phyloP scores from a whole-genome alignment of 1,140 invertebrate genomes.

The Diachasmimorpha longicaudata region DNA sequence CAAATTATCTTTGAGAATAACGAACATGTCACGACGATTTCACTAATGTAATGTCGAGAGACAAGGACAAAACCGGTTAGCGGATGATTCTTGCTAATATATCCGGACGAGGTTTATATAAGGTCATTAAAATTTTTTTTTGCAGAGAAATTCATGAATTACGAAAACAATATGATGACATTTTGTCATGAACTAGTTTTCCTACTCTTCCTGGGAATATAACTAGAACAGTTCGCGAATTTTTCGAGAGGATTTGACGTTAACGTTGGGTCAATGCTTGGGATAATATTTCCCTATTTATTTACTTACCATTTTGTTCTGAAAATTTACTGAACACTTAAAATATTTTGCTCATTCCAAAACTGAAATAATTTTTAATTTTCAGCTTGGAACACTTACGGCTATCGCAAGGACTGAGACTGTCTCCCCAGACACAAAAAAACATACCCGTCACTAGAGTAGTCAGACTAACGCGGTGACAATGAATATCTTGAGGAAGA shows the following conservation, averaged over 20 bases:
- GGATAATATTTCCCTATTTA: no score
- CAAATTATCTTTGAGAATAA: no score
- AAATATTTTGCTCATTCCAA: no score
- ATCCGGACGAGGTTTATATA: neutral
- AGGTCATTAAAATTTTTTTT: neutral
- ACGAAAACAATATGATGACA: neutral
- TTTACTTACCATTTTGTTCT: no score
- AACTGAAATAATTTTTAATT: neutral
- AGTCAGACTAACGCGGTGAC: neutral
- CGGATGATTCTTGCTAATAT: neutral
- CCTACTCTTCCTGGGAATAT: no score
- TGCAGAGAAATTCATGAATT: neutral
- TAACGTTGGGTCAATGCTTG: no score
- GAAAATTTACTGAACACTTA: no score
- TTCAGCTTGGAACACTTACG: conserved; percentile 71
- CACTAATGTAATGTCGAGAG: neutral
- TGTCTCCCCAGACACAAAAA: neutral
- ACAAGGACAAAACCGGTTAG: neutral
- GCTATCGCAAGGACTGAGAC: conserved; percentile 60
- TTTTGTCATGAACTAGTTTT: no score
- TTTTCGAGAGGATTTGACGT: no score
- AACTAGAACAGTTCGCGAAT: no score
- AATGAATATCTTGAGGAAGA: neutral
- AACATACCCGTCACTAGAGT: neutral
- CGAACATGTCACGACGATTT: neutral